Evolutionary conservation across 2,888 invertebrate genomes (phyloP), one percentile per base, ranked within the genome.

Genomic region (Lutraria lutraria): DNA sequence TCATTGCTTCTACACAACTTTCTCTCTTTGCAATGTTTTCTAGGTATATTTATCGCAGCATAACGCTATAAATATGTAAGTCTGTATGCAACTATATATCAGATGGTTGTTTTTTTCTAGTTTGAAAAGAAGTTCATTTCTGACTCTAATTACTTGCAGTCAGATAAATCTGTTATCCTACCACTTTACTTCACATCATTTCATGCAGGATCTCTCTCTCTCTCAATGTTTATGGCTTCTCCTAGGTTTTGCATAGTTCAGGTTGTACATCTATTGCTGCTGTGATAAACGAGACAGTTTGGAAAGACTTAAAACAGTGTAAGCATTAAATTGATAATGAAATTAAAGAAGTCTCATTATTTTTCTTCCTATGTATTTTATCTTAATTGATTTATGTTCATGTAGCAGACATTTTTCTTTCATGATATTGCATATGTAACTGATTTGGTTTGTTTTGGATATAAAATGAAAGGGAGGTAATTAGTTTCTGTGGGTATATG

Each of bases 161-260:
- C 72, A 54, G 76, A 87, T 89, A 87, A 87, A 89, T 89, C 89
- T 87, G 89, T 89, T 87, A 81, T 34, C 53, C 43, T 84, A 72
- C 60, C 54, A 76, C 79, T 87, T 87, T 25, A 83, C 79, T 82
- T 68, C 82, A 53, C 86, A 19, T 86, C 72, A 84, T 80, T 80
- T 79, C 8, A 34, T 79, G 53, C 56, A 10, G 80, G 56, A 85
- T 79, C 19, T 60, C 56, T 85, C 31, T 56, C 43, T 43, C 19
- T 19, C 31, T 76, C 13, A 25, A 85, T 25, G 63, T 56, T 85
- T 85, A 76, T n/a, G 56, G 80, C 80, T 53, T 60, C 34, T 80
- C 31, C n/a, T 15, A n/a, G 34, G 79, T 56, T 85, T 85, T 60
- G n/a, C n/a, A 60, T 56, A 60, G 79, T 76, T 54, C 53, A 72